phyloP scores from a whole-genome alignment of 35 echinoderm and acorn worm genomes.

The Ptychodera flava region DNA sequence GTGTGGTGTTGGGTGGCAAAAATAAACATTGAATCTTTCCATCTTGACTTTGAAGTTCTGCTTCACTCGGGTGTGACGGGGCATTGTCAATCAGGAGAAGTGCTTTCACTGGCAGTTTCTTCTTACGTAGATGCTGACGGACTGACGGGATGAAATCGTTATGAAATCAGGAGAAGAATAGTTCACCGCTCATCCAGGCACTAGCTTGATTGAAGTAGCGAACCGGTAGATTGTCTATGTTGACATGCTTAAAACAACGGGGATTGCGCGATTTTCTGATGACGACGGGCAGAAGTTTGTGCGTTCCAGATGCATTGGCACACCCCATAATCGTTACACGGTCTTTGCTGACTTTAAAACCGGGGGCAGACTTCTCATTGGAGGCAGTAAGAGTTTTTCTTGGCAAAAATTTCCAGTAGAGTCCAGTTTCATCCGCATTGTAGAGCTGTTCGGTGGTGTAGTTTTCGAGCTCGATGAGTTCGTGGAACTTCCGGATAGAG shows the following conservation, averaged over 20 bases:
- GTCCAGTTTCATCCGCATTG: conserved; percentile 17
- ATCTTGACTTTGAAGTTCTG: neutral
- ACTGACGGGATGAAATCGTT: conserved; percentile 4
- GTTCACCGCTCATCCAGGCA: conserved; percentile 10
- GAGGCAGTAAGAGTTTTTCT: neutral
- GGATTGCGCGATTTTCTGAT: neutral
- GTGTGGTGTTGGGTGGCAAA: conserved; percentile 14
- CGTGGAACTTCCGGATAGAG: conserved; percentile 7
- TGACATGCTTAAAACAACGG: conserved; percentile 1
- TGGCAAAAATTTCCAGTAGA: conserved; percentile 19
- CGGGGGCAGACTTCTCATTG: neutral
- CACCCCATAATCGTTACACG: conserved; percentile 4
- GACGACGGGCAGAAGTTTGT: conserved; percentile 8
- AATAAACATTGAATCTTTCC: conserved; percentile 10
- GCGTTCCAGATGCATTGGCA: conserved; percentile 9
- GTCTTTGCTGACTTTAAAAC: conserved; percentile 15
- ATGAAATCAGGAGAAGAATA: conserved; percentile 14
- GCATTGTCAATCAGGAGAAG: too few relatives aligned
- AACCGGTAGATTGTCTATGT: conserved; percentile 17
- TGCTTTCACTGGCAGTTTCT: conserved; percentile 16
- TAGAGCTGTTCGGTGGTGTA: conserved; percentile 13
- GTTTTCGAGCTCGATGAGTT: conserved; percentile 6
- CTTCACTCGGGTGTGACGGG: conserved; percentile 12
- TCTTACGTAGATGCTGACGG: neutral
- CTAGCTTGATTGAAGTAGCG: conserved; percentile 14